Percentiles rank a stretch among this genome's conserved stretches.
These are phyloP conservation scores for Peromyscus polionotus DNA, from an alignment of 2,113 vertebrate genomes.

Conservation along the genomic window DNA sequence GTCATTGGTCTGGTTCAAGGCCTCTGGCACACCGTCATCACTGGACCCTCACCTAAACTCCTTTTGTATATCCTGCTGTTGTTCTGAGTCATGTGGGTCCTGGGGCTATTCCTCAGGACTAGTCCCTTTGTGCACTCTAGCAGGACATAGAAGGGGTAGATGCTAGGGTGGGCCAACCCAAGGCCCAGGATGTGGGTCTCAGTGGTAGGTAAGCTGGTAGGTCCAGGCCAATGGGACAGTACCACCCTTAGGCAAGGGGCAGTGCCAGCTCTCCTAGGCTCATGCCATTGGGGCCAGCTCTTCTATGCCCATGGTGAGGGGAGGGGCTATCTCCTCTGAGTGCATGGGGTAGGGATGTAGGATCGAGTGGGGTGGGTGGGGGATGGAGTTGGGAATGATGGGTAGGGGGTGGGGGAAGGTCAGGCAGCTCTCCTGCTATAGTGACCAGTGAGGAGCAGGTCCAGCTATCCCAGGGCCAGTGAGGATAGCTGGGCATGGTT, in stretches of 20 bases:
- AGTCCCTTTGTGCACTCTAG: not conserved
- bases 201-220: not conserved
- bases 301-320: not conserved
- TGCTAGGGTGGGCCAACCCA: not conserved
- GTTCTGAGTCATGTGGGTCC: not conserved
- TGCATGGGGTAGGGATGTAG: too few species aligned
- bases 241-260: not conserved
- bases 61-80: not conserved
- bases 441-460: not conserved
- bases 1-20: not conserved
- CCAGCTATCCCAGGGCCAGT: not conserved
- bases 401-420: too few species aligned
- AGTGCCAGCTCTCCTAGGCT: not conserved
- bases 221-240: not conserved
- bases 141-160: not conserved
- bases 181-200: not conserved
- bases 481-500: not conserved
- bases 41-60: not conserved
- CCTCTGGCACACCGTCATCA: not conserved
- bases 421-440: not conserved
- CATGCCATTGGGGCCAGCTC: not conserved
- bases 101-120: not conserved
- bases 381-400: too few species aligned
- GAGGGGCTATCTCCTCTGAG: not conserved
- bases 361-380: too few species aligned